Evolutionary conservation across 2,888 invertebrate species (phyloP).

Genomic region (Yponomeuta evonymella): DNA sequence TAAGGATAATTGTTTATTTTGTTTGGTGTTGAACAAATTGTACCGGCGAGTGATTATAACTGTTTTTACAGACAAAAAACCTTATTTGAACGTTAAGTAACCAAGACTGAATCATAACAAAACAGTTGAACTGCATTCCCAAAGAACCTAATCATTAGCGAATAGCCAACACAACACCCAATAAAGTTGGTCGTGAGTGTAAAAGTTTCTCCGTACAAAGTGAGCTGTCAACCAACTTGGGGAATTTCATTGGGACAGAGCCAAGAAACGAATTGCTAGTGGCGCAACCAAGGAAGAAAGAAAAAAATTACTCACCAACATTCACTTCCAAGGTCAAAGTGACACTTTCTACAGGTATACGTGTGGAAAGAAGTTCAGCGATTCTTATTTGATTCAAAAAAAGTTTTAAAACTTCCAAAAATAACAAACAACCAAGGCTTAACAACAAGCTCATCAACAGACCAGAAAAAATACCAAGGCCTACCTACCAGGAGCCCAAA

Average conservation of each 20-base stretch:
- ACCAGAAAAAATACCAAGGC: too few species aligned
- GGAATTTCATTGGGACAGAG: slow-evolving; percentile 34
- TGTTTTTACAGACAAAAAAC: neutral
- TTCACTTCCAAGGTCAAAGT: too few species aligned
- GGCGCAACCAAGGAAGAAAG: too few species aligned
- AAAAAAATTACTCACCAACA: too few species aligned
- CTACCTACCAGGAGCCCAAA: too few species aligned
- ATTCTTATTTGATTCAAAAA: too few species aligned
- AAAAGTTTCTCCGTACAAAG: slow-evolving; percentile 1
- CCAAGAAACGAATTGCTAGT: slow-evolving; percentile 26
- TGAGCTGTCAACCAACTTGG: slow-evolving; percentile 29
- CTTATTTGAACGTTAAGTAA: slow-evolving; percentile 5
- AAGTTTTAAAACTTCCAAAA: too few species aligned
- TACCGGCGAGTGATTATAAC: slow-evolving; percentile 13
- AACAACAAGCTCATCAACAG: too few species aligned
- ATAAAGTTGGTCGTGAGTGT: slow-evolving; percentile 13
- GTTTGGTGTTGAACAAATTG: neutral
- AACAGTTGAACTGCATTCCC: slow-evolving; percentile 31
- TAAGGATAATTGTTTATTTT: slow-evolving; percentile 38
- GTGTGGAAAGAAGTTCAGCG: too few species aligned
- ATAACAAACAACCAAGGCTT: too few species aligned
- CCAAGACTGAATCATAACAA: slow-evolving; percentile 24
- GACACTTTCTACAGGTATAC: too few species aligned
- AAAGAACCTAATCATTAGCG: slow-evolving; percentile 45
- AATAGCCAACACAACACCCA: slow-evolving; percentile 23